Evolutionary conservation across 2,113 vertebrate genomes (phyloP).

Genomic region (Puma concolor): DNA sequence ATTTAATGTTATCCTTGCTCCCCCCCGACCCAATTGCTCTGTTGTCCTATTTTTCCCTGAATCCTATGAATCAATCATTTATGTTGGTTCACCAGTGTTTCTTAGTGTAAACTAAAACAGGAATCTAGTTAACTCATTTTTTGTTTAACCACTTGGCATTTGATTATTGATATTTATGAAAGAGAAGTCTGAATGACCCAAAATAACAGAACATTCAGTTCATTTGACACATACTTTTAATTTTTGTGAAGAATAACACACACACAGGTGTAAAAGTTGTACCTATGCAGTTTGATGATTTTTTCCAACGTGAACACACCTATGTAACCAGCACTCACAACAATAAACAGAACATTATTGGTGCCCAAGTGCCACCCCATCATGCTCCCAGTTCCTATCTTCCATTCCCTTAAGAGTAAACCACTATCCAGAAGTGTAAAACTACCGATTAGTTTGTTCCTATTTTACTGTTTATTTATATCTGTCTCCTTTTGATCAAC

Average conservation of each 20-base stretch:
- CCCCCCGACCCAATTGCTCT: background rate
- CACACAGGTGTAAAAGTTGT: background rate
- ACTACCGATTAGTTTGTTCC: background rate
- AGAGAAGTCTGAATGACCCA: background rate
- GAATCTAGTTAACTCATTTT: background rate
- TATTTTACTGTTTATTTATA: background rate
- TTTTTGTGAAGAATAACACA: background rate
- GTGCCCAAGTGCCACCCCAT: accelerated
- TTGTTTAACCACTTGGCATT: background rate
- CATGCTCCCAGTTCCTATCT: background rate
- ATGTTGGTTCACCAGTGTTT: background rate
- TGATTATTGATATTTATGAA: background rate
- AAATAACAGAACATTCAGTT: background rate
- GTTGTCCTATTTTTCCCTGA: background rate
- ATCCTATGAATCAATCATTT: background rate
- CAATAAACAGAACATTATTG: background rate
- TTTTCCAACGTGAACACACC: background rate
- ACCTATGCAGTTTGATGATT: background rate
- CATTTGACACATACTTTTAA: background rate
- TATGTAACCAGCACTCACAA: background rate
- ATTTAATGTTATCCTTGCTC: background rate
- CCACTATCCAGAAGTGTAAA: background rate
- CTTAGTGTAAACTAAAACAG: background rate
- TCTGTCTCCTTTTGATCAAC: background rate
- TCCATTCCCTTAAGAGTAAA: background rate